Percentiles rank a stretch among this genome's conserved stretches.
These are phyloP conservation scores for Procambarus clarkii DNA, from an alignment of 1,140 invertebrate genomes.

Conservation along the genomic window DNA sequence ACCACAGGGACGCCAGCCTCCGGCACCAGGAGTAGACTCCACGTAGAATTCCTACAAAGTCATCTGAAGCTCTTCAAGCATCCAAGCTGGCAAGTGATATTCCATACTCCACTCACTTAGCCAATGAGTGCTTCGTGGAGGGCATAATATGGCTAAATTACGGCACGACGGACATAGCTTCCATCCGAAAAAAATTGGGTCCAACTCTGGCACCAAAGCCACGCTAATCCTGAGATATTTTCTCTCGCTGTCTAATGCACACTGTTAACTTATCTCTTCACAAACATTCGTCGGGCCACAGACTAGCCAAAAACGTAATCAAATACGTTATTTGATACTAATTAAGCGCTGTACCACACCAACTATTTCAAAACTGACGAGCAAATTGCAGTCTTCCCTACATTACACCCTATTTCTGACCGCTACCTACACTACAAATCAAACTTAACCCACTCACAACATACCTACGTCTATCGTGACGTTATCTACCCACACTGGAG, in stretches of 20 bases:
- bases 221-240: neutral
- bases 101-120: no score
- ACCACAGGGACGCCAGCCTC: no score
- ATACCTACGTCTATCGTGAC: neutral
- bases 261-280: neutral
- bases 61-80: no score
- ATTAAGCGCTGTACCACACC: neutral
- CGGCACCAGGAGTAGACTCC: no score
- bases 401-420: neutral
- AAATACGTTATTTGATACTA: neutral
- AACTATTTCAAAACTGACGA: constrained; percentile 14
- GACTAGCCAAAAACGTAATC: neutral
- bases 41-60: no score
- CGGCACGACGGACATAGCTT: no score
- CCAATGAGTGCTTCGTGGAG: no score
- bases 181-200: no score
- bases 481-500: neutral
- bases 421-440: neutral
- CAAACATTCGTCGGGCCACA: neutral
- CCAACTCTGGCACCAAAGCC: no score
- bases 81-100: no score
- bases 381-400: neutral
- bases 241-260: neutral
- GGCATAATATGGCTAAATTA: no score
- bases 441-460: neutral